These are phyloP conservation scores for Schlechtendalia chinensis DNA, from an alignment of 1,140 invertebrate genomes.

Conservation along the genomic window DNA sequence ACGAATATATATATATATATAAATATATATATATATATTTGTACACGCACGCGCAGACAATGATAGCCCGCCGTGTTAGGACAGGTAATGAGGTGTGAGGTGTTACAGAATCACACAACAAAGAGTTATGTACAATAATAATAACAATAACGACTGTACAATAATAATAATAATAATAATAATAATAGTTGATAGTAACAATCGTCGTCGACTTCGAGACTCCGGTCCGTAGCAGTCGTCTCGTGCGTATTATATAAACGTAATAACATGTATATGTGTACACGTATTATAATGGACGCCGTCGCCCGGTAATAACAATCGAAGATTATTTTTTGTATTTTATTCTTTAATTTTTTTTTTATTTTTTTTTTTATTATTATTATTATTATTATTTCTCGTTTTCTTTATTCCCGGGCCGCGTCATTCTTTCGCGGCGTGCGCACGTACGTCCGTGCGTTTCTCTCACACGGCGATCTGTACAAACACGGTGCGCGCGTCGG, in stretches of 20 bases:
- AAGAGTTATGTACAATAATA: conserved; percentile 43
- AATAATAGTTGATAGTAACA: conserved; percentile 39
- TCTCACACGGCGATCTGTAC: neutral
- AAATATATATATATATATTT: too few relatives aligned
- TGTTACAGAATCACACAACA: conserved; percentile 49
- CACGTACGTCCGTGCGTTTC: neutral
- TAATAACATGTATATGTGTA: too few relatives aligned
- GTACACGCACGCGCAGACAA: conserved; percentile 22
- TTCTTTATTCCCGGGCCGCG: too few relatives aligned
- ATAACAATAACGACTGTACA: conserved; percentile 29
- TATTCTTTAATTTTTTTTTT: conserved; percentile 26
- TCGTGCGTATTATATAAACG: neutral
- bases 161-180: conserved; percentile 40
- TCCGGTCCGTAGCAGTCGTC: neutral
- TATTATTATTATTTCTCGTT: too few relatives aligned
- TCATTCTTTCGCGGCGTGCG: neutral
- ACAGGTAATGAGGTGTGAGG: conserved; percentile 49
- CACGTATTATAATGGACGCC: conserved; percentile 37
- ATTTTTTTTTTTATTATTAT: too few relatives aligned
- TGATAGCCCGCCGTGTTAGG: conserved; percentile 47
- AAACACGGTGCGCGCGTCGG: neutral
- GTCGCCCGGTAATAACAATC: conserved; percentile 38
- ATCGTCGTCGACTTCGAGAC: conserved; percentile 7
- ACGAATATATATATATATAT: neutral
- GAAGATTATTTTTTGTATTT: conserved; percentile 41